Evolutionary conservation across 1,140 invertebrate genomes (phyloP).

Genomic region (Macrotrachela quadricornifera): DNA sequence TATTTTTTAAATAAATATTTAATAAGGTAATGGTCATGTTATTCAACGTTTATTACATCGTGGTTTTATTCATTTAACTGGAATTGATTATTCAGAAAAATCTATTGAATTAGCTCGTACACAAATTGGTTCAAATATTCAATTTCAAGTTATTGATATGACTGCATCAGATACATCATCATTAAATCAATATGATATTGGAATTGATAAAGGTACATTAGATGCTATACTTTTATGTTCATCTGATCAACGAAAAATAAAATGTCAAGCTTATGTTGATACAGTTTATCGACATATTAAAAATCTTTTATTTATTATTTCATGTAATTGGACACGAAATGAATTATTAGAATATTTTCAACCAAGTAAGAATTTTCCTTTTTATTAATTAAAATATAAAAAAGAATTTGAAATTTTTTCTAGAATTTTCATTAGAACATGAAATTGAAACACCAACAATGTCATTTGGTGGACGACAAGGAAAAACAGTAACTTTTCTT

Average conservation of each 20-base stretch:
- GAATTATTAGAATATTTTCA: constrained; percentile 6
- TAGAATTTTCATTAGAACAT: too few relatives aligned
- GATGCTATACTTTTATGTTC: constrained; percentile 10
- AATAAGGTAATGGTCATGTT: background rate
- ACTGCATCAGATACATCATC: background rate
- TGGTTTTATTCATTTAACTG: constrained; percentile 6
- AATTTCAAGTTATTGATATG: background rate
- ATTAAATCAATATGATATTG: constrained; percentile 4
- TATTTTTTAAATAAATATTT: background rate
- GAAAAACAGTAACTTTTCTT: too few relatives aligned
- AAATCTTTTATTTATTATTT: constrained; percentile 8
- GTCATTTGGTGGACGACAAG: too few relatives aligned
- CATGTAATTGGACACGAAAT: constrained; percentile 9
- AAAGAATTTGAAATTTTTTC: too few relatives aligned
- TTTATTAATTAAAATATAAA: too few relatives aligned
- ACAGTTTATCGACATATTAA: background rate
- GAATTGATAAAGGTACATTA: constrained; percentile 10
- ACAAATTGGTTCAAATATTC: background rate
- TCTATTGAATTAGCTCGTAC: constrained; percentile 6
- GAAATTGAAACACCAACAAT: too few relatives aligned
- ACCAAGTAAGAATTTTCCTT: too few relatives aligned
- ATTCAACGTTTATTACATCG: too few relatives aligned
- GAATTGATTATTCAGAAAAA: constrained; percentile 10
- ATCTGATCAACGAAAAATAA: background rate
- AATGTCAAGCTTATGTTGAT: background rate